These are phyloP conservation scores for Ammospiza nelsoni DNA, from an alignment of 2,113 vertebrate genomes.

Conservation along the genomic window DNA sequence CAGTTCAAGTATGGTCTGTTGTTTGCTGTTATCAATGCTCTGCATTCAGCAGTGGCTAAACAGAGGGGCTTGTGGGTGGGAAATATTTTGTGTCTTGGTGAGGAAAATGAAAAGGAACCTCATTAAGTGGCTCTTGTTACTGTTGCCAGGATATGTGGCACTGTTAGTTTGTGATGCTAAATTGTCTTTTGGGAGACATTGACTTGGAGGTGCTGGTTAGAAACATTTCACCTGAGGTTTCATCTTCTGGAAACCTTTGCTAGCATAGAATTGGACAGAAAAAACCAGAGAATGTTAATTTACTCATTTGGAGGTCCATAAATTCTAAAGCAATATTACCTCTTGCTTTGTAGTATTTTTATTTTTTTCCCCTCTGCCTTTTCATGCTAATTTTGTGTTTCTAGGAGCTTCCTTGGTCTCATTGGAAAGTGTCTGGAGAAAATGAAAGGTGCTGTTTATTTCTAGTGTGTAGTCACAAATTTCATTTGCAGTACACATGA, in stretches of 20 bases:
- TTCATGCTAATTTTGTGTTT: background rate
- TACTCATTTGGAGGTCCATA: background rate
- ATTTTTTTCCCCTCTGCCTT: rapidly evolving
- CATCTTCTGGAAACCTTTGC: background rate
- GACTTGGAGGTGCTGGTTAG: background rate
- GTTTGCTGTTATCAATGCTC: background rate
- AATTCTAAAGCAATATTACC: background rate
- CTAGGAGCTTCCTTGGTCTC: rapidly evolving
- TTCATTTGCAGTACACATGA: rapidly evolving
- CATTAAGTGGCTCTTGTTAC: background rate
- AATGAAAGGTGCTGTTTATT: background rate
- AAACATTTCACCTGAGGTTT: background rate
- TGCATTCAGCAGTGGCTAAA: background rate
- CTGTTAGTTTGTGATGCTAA: background rate
- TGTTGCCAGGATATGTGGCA: background rate
- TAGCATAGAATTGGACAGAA: background rate
- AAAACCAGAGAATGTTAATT: background rate
- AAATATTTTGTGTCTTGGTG: background rate
- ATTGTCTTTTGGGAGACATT: background rate
- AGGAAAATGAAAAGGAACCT: background rate
- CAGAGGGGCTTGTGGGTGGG: background rate
- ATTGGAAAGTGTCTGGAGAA: background rate
- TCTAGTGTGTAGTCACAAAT: background rate
- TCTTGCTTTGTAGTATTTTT: background rate
- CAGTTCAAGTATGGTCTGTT: background rate